Conservation (phyloP, 2,113 vertebrate genomes). For the Sprattus sprattus region DNA sequence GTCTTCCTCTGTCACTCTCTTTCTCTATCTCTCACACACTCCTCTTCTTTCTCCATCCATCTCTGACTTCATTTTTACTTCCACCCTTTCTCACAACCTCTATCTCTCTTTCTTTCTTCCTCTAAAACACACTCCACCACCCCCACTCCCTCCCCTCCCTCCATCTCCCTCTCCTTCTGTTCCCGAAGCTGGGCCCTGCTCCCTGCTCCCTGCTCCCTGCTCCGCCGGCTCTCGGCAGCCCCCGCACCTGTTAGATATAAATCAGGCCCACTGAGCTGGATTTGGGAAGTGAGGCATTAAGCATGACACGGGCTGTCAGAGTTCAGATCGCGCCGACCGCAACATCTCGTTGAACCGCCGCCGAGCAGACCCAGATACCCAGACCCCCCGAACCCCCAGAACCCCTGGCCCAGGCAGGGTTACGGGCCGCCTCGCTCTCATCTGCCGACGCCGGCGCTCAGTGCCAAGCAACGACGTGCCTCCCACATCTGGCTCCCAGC, state of each 20-base stretch:
- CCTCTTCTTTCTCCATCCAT: neutral
- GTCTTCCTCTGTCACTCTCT: neutral
- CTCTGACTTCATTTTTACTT: slow-evolving; percentile 27
- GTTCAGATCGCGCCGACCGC: slow-evolving; percentile 71
- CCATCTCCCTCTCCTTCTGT: slow-evolving; percentile 34
- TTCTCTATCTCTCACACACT: neutral
- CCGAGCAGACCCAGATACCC: slow-evolving; percentile 59
- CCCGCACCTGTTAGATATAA: slow-evolving; percentile 80
- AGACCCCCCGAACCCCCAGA: neutral
- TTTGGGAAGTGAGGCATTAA: slow-evolving; percentile 80
- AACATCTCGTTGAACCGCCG: slow-evolving; percentile 71
- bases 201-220: no score
- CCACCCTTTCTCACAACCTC: slow-evolving; percentile 22
- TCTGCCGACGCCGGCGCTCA: slow-evolving; percentile 48
- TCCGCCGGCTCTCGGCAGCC: neutral
- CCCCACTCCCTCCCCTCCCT: neutral
- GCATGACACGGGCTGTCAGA: slow-evolving; percentile 75
- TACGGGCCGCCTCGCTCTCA: slow-evolving; percentile 58
- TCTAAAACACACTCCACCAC: neutral
- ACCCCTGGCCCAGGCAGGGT: neutral
- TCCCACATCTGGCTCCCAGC: slow-evolving; percentile 76
- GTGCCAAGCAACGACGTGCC: slow-evolving; percentile 64
- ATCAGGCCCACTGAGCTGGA: slow-evolving; percentile 72
- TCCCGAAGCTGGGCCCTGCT: slow-evolving; percentile 48
- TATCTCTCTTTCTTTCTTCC: neutral